Evolutionary conservation across 23 tunicate genomes (phyloP).

Genomic region (Botrylloides violaceus): DNA sequence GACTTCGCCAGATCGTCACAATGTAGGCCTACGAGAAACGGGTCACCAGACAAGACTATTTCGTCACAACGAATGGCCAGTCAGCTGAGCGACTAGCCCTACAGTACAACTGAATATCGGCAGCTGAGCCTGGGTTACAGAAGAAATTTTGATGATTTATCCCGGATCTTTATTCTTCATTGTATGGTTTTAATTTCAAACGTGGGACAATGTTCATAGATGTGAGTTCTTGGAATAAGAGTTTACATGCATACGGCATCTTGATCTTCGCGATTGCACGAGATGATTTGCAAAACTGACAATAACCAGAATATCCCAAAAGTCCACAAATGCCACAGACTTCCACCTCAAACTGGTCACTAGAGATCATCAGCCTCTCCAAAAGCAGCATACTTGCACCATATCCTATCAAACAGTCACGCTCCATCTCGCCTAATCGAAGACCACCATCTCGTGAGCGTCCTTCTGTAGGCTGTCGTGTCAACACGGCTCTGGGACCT

Average conservation of each 20-base stretch:
- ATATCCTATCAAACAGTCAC: conserved; percentile 92
- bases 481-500: conserved; percentile 73
- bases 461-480: conserved; percentile 95
- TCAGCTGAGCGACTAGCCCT: no score
- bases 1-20: no score
- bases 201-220: conserved; percentile 93
- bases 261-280: conserved; percentile 63
- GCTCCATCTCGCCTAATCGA: conserved; percentile 97
- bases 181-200: conserved; percentile 59
- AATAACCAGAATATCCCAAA: conserved; percentile 88
- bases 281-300: conserved; percentile 73
- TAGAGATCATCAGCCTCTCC: conserved; percentile 88
- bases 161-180: conserved; percentile 19
- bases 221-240: conserved; percentile 85
- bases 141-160: no score
- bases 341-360: conserved; percentile 91
- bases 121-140: no score
- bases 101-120: no score
- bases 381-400: conserved; percentile 79
- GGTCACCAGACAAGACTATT: no score
- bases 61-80: no score
- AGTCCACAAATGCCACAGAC: conserved; percentile 89
- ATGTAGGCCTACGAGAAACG: no score
- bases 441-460: conserved; percentile 91
- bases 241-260: conserved; percentile 96